Percentiles rank a stretch among this genome's conserved stretches.
Conservation (phyloP, 2,113 vertebrate species). For the Chloroceryle aenea region DNA sequence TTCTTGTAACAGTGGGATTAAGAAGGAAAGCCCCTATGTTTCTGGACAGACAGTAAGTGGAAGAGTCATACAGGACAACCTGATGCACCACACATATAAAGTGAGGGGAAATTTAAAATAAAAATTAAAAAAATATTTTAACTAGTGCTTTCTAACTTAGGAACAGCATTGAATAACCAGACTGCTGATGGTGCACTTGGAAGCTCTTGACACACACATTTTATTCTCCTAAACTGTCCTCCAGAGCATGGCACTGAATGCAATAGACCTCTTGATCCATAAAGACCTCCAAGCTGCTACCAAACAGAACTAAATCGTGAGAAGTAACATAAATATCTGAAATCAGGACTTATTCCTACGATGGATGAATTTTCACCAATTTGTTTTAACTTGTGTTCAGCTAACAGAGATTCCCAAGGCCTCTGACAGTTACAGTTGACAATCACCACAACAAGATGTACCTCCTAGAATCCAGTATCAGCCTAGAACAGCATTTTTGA, state of each 20-base stretch:
- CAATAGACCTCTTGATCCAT: neutral
- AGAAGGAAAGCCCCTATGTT: neutral
- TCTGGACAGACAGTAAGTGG: neutral
- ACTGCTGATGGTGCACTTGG: neutral
- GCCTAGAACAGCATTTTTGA: slow-evolving; percentile 76
- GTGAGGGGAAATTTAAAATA: neutral
- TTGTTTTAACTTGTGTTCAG: neutral
- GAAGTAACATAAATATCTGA: neutral
- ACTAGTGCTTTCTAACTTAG: neutral
- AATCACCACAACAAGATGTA: neutral
- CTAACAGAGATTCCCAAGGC: neutral
- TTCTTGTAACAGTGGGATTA: neutral
- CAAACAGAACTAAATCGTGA: neutral
- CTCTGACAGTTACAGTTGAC: neutral
- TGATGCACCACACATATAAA: neutral
- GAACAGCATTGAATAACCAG: neutral
- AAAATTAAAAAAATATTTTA: neutral
- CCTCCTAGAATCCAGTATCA: slow-evolving; percentile 71
- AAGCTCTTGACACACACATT: neutral
- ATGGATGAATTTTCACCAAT: neutral
- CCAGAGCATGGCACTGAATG: neutral
- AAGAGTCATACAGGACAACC: neutral
- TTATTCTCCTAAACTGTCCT: neutral
- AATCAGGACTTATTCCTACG: neutral
- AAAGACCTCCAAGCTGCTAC: neutral